Evolutionary conservation across 92 coral and sea anemone species (phyloP).

Genomic region (Bergia puertoricense): DNA sequence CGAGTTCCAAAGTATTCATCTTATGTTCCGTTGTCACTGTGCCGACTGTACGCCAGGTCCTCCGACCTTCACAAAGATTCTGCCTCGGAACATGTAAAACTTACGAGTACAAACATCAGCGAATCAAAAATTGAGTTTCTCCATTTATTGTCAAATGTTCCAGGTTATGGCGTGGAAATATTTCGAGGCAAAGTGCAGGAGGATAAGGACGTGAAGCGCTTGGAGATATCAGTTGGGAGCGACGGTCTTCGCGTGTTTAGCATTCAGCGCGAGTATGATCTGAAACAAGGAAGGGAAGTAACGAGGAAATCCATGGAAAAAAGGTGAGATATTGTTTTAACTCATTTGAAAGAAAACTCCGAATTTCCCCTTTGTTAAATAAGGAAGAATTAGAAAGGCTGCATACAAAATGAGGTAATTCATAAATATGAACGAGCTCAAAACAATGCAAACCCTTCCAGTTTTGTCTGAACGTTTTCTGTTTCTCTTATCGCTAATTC

Average conservation of each 20-base stretch:
- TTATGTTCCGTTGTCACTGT: conserved; percentile 75
- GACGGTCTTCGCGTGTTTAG: conserved; percentile 93
- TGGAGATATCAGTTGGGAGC: conserved; percentile 86
- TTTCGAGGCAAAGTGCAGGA: conserved; percentile 82
- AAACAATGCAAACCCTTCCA: neutral
- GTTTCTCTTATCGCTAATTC: no score
- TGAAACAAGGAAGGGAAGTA: conserved; percentile 86
- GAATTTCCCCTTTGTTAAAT: neutral
- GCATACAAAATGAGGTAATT: neutral
- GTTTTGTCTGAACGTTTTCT: neutral
- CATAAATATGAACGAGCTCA: neutral
- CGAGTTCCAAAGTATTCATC: conserved; percentile 80
- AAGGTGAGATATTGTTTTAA: conserved; percentile 58
- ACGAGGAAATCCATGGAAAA: conserved; percentile 84
- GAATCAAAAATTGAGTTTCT: conserved; percentile 88
- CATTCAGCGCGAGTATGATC: conserved; percentile 78
- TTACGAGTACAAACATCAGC: conserved; percentile 58
- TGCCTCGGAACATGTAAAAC: conserved; percentile 86
- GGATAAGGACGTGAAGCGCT: conserved; percentile 79
- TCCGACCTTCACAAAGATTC: conserved; percentile 93
- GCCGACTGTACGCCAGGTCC: conserved; percentile 75
- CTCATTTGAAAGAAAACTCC: neutral
- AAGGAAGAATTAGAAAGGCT: neutral
- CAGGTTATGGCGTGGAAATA: conserved; percentile 92
- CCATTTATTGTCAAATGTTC: conserved; percentile 74